phyloP scores from a whole-genome alignment of 2,113 vertebrate species.

The Aythya baeri region DNA sequence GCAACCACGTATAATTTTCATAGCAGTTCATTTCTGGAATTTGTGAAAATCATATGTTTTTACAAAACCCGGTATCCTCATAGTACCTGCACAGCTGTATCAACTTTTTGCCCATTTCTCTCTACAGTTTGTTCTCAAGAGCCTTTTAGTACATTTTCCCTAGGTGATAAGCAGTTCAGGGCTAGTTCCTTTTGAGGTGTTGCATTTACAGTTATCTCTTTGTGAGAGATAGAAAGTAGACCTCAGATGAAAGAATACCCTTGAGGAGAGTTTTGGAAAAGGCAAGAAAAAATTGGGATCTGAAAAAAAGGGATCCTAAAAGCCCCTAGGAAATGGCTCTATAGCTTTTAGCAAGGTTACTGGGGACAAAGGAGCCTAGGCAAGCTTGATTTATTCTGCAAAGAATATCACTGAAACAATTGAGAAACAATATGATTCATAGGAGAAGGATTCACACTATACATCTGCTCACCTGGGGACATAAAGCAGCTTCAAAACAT shows the following conservation, averaged over 20 bases:
- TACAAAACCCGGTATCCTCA: neutral
- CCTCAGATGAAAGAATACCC: constrained; percentile 9
- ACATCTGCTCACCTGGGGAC: neutral
- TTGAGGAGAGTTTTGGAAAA: constrained; percentile 22
- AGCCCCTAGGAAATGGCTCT: neutral
- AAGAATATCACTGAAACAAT: neutral
- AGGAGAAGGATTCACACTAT: neutral
- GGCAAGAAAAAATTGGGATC: neutral
- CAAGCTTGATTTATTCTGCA: neutral
- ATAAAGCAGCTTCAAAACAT: neutral
- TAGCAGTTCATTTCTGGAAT: neutral
- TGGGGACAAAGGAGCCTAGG: neutral
- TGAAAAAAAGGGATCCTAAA: neutral
- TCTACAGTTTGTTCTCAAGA: constrained; percentile 19
- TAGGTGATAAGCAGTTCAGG: constrained; percentile 22
- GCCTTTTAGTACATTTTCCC: constrained; percentile 4
- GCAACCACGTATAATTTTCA: neutral
- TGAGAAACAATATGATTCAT: neutral
- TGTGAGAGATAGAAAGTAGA: neutral
- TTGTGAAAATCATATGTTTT: neutral
- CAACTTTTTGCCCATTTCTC: neutral
- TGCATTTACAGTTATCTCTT: constrained; percentile 11
- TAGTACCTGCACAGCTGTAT: neutral
- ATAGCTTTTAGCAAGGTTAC: constrained; percentile 5
- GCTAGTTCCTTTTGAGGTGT: constrained; percentile 5